phyloP scores from a whole-genome alignment of 1,140 invertebrate genomes.

The Formica selysi region DNA sequence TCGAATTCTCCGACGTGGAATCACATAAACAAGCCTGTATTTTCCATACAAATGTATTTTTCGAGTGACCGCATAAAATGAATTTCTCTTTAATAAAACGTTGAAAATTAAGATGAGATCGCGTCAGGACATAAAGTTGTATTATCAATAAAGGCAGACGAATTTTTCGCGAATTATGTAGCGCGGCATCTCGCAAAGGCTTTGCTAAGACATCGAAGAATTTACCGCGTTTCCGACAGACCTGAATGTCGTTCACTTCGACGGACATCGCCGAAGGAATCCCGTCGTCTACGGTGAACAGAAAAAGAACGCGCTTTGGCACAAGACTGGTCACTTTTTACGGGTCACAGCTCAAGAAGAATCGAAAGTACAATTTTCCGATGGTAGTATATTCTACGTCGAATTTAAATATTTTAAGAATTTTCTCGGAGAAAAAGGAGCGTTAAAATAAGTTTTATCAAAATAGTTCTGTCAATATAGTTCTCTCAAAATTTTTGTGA shows the following conservation, averaged over 20 bases:
- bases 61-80: not conserved
- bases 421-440: not conserved
- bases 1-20: not conserved
- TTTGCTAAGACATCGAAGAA: constrained; percentile 59
- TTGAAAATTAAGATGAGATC: not conserved
- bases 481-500: not conserved
- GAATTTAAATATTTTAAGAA: constrained; percentile 18
- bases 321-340: constrained; percentile 6
- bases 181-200: constrained; percentile 10
- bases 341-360: constrained; percentile 1
- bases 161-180: constrained; percentile 36
- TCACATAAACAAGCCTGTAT: not conserved
- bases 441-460: not conserved
- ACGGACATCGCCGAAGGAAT: constrained; percentile 32
- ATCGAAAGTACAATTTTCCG: constrained; percentile 22
- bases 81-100: not conserved
- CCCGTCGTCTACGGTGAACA: constrained; percentile 6
- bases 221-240: constrained; percentile 51
- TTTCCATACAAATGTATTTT: not conserved
- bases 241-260: constrained; percentile 53
- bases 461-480: not conserved
- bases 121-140: not conserved
- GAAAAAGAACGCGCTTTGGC: constrained; percentile 24
- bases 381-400: not conserved
- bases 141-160: not conserved